Evolutionary conservation across 2,113 vertebrate genomes (phyloP).

Genomic region (Columba livia): DNA sequence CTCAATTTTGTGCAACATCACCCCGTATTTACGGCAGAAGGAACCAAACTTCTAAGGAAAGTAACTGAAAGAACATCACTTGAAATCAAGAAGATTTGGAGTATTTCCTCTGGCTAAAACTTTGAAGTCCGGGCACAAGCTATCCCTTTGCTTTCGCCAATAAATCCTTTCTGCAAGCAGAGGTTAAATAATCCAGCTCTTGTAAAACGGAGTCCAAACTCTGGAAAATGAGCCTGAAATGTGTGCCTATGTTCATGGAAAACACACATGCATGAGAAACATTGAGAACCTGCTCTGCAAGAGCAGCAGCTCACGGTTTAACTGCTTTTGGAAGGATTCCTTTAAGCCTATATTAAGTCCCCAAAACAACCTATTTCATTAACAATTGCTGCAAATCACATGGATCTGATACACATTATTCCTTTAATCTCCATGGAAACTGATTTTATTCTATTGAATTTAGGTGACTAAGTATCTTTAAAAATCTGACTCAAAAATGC

Average conservation of each 20-base stretch:
- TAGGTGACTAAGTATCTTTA: neutral
- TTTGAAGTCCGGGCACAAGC: neutral
- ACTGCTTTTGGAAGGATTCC: neutral
- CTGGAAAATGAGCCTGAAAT: slow-evolving; percentile 20
- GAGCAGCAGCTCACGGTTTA: slow-evolving; percentile 10
- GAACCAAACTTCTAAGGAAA: neutral
- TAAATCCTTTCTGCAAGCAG: neutral
- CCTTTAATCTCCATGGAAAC: slow-evolving; percentile 25
- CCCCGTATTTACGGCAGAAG: neutral
- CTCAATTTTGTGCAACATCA: neutral
- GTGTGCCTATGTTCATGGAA: slow-evolving; percentile 27
- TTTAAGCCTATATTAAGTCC: neutral
- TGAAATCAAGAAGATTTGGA: neutral
- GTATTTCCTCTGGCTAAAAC: neutral
- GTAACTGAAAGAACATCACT: neutral
- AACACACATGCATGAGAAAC: slow-evolving; percentile 33
- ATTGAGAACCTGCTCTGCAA: neutral
- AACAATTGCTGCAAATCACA: neutral
- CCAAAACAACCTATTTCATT: neutral
- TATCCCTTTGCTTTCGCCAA: neutral
- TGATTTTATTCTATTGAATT: neutral
- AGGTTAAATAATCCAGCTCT: neutral
- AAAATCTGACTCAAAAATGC: slow-evolving; percentile 24
- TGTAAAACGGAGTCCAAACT: neutral
- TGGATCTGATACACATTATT: neutral